These are phyloP conservation scores for Augochlora pura DNA, from an alignment of 1,140 invertebrate species.

Conservation along the genomic window DNA sequence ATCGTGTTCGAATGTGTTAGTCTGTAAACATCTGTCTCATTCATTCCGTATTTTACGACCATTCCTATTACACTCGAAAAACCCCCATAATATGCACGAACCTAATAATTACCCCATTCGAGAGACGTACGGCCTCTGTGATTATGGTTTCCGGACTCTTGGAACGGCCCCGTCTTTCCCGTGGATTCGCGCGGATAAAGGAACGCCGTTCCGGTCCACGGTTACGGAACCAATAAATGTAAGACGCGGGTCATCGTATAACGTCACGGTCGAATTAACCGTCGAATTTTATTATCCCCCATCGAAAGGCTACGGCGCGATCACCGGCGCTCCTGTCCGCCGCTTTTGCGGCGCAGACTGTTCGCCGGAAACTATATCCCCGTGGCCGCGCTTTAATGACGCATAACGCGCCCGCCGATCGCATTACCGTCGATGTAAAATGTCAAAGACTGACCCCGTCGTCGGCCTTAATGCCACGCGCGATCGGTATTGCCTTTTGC, in stretches of 20 bases:
- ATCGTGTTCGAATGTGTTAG: too few species aligned
- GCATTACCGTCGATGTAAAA: conserved; percentile 18
- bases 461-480: neutral
- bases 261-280: neutral
- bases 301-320: neutral
- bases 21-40: too few species aligned
- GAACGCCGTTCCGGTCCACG: neutral
- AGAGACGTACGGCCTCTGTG: neutral
- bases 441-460: neutral
- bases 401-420: conserved; percentile 28
- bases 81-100: too few species aligned
- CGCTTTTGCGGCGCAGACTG: too few species aligned
- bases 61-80: too few species aligned
- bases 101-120: neutral
- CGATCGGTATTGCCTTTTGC: neutral
- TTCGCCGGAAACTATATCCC: conserved; percentile 13
- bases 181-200: neutral
- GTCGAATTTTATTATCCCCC: conserved; percentile 16
- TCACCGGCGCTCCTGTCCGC: too few species aligned
- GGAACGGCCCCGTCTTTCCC: neutral
- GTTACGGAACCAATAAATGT: conserved; percentile 11
- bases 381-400: conserved; percentile 30
- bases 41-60: too few species aligned
- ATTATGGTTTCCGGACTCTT: neutral
- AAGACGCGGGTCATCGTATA: neutral